These are phyloP conservation scores for Pseudochromis fuscus DNA, from an alignment of 2,797 vertebrate genomes.

Conservation along the genomic window DNA sequence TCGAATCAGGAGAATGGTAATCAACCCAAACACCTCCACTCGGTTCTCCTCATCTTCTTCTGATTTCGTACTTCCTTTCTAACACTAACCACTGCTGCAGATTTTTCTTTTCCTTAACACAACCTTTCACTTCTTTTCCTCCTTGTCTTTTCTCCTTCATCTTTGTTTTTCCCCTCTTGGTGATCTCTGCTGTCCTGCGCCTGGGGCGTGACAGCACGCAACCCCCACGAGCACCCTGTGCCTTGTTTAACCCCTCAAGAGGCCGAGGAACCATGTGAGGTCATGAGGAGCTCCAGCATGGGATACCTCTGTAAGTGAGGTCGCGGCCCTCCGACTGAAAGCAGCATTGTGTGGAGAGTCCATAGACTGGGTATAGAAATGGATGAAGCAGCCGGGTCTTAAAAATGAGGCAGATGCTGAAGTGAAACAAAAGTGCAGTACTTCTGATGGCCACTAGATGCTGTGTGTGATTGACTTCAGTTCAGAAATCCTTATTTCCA, in stretches of 20 bases:
- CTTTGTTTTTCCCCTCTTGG: not conserved
- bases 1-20: constrained; percentile 97
- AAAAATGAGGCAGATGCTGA: too few relatives aligned
- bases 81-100: constrained; percentile 7
- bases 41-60: not conserved
- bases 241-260: constrained; percentile 90
- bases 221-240: constrained; percentile 90
- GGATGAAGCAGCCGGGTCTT: too few relatives aligned
- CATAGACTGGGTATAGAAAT: too few relatives aligned
- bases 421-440: too few relatives aligned
- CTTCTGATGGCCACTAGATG: too few relatives aligned
- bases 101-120: constrained; percentile 21
- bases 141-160: not conserved
- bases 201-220: constrained; percentile 84
- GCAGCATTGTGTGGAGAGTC: constrained; percentile 17
- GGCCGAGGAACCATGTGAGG: constrained; percentile 88
- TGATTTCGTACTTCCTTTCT: constrained; percentile 9
- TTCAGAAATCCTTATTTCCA: too few relatives aligned
- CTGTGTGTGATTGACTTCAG: too few relatives aligned
- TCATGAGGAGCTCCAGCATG: constrained; percentile 93
- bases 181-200: constrained; percentile 41
- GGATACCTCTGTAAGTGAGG: constrained; percentile 89
- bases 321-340: constrained; percentile 26
- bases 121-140: constrained; percentile 38
- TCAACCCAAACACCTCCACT: constrained; percentile 7